phyloP scores from a whole-genome alignment of 2,113 vertebrate genomes.

The Urocolius indicus region DNA sequence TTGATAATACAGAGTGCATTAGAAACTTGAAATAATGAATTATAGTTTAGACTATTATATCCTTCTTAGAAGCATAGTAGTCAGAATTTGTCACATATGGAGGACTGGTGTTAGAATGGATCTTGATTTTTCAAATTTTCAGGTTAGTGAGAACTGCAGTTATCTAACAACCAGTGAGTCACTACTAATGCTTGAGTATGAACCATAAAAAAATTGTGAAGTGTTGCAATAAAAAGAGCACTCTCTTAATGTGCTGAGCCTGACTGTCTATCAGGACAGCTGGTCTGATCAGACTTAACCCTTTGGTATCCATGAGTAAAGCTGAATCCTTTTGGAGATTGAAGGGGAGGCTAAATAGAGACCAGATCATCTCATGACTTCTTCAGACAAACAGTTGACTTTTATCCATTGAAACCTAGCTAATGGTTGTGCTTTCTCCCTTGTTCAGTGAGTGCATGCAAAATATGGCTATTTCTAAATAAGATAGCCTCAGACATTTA shows the following conservation, averaged over 20 bases:
- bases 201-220: neutral
- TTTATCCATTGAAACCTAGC: neutral
- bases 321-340: neutral
- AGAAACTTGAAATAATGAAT: neutral
- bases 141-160: neutral
- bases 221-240: accelerated
- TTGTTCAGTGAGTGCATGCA: neutral
- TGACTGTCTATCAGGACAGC: neutral
- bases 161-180: neutral
- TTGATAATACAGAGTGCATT: neutral
- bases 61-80: neutral
- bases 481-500: neutral
- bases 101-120: neutral
- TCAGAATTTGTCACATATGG: neutral
- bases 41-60: neutral
- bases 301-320: neutral
- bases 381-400: neutral
- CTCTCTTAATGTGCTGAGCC: neutral
- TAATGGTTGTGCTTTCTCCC: neutral
- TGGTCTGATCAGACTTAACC: neutral
- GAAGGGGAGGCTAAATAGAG: neutral
- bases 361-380: neutral
- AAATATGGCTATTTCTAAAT: neutral
- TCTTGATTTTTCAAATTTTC: neutral
- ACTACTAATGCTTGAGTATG: neutral